Evolutionary conservation across 1,140 invertebrate species (phyloP).

Genomic region (Lordiphosa clarofinis): DNA sequence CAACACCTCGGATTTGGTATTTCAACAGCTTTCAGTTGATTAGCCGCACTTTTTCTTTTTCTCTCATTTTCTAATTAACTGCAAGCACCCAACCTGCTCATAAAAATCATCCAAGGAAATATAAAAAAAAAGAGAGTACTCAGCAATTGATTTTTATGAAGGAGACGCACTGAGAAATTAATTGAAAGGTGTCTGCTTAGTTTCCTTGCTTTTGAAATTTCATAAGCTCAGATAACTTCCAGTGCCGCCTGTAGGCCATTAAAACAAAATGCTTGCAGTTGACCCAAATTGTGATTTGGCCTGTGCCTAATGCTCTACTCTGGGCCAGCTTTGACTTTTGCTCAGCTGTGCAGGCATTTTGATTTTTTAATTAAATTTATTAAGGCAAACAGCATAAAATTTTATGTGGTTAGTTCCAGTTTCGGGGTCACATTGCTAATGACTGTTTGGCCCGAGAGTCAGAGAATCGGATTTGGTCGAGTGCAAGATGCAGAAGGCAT

Average conservation of each 20-base stretch:
- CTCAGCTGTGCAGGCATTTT: not conserved
- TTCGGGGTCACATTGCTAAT: slow-evolving; percentile 70
- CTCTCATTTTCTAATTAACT: slow-evolving; percentile 20
- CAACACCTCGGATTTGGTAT: slow-evolving; percentile 10
- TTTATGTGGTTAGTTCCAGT: slow-evolving; percentile 59
- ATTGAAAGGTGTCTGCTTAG: slow-evolving; percentile 9
- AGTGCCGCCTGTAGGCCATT: slow-evolving; percentile 10
- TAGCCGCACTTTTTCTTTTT: slow-evolving; percentile 11
- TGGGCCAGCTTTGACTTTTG: slow-evolving; percentile 7
- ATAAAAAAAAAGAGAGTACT: not conserved
- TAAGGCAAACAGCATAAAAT: slow-evolving; percentile 65
- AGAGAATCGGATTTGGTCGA: slow-evolving; percentile 19
- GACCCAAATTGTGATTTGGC: slow-evolving; percentile 14
- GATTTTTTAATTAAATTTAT: slow-evolving; percentile 58
- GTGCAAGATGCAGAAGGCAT: slow-evolving; percentile 29
- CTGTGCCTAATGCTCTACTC: slow-evolving; percentile 11
- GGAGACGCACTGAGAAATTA: slow-evolving; percentile 9
- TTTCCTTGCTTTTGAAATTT: too few species aligned
- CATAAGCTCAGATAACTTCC: slow-evolving; percentile 2
- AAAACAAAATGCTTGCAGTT: slow-evolving; percentile 11
- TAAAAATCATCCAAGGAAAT: slow-evolving; percentile 5
- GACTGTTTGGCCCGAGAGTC: slow-evolving; percentile 32
- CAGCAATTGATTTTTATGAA: slow-evolving; percentile 17
- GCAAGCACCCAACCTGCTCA: slow-evolving; percentile 13
- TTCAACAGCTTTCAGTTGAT: slow-evolving; percentile 13